Evolutionary conservation across 1,140 invertebrate species (phyloP), one percentile per base, ranked within the genome.

Genomic region (Papilio polytes): DNA sequence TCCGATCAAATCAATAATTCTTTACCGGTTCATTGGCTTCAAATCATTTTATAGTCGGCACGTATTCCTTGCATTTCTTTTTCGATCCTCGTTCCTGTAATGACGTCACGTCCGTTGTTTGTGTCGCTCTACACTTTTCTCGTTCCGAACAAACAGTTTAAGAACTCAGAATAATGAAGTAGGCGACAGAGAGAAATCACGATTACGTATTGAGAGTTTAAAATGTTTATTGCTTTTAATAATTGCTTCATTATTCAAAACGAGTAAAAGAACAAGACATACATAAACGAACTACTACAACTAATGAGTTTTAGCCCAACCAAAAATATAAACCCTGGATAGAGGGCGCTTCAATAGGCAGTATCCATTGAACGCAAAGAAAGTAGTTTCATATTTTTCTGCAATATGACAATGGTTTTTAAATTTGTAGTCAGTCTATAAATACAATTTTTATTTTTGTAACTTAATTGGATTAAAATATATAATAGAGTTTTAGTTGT

Each of bases 21-120:
- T 70, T 70, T 70, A 70, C 63, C 13, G 63, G 63, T 70, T 36
- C 63, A 70, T 70, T 31, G 26, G 6, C 22, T 31, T 26, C 63
- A 70, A 70, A 70, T 70, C 26, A 70, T 70, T 70, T 70, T 70
- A 31, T 31, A 70, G 26, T 70, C 63, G 22, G 22, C 63, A 70
- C 63, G 63, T 70, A 70, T 7, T 36, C 26, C 12, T 12, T 31
- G 59, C 12, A 70, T 15, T 70, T 70, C 63, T 70, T 70, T 63
- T 70, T 70, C 63, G 63, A 70, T 70, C 63, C 63, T 70, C 26
- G 63, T 70, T 31, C 15, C 63, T 70, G 63, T 70, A 70, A 70
- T 70, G 63, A 70, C 63, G 63, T 70, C 63, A 70, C 63, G 63
- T 70, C 63, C 63, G 63, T 70, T 70, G 63, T 70, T 70, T 70